Evolutionary conservation across 1,140 invertebrate species (phyloP).

Genomic region (Drosophila novamexicana): DNA sequence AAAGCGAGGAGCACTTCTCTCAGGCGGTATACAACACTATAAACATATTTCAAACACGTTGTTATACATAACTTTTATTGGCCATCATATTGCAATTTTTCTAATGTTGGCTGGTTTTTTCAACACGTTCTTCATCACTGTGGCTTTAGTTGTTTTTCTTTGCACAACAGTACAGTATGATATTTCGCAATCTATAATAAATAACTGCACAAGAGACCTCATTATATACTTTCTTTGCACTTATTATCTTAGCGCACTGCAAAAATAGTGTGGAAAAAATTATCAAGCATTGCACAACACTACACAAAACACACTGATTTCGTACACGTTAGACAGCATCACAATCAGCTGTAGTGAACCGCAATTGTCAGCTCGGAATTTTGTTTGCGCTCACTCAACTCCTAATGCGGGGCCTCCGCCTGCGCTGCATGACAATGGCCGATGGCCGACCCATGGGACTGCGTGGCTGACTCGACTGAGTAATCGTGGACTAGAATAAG

Average conservation of each 20-base stretch:
- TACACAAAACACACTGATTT: slow-evolving; percentile 10
- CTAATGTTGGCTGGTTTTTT: not conserved
- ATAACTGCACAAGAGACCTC: not conserved
- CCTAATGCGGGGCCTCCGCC: slow-evolving; percentile 2
- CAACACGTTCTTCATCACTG: not conserved
- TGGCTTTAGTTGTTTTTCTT: not conserved
- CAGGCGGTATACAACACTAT: not conserved
- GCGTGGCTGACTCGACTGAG: not conserved
- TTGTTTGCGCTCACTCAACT: slow-evolving; percentile 46
- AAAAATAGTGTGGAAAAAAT: not conserved
- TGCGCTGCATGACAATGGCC: slow-evolving; percentile 25
- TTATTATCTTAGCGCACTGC: not conserved
- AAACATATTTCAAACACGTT: not conserved
- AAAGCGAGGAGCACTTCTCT: not conserved
- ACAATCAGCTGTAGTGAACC: slow-evolving; percentile 14
- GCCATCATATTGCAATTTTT: not conserved
- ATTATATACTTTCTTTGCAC: not conserved
- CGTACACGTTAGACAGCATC: slow-evolving; percentile 8
- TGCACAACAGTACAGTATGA: not conserved
- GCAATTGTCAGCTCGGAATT: slow-evolving; percentile 24
- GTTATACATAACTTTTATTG: not conserved
- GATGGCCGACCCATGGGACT: slow-evolving; percentile 10
- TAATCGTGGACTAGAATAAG: not conserved
- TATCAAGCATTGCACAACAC: slow-evolving; percentile 1
- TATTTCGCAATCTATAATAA: not conserved